These are phyloP conservation scores for Pseudoips prasinana DNA, from an alignment of 2,888 invertebrate genomes.

Conservation along the genomic window DNA sequence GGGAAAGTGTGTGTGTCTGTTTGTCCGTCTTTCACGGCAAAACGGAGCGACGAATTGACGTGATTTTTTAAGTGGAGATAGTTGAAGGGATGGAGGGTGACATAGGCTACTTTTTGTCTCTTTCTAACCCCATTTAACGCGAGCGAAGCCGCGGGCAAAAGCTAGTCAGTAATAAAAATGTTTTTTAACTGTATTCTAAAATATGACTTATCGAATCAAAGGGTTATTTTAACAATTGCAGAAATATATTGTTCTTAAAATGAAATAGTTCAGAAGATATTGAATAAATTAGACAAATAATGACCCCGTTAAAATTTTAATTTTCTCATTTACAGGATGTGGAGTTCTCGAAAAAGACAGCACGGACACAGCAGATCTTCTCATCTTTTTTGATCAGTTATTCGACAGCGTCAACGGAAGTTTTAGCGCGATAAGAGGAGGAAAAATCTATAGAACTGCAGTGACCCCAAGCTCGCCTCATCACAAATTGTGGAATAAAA, in stretches of 20 bases:
- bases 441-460: conserved; percentile 3
- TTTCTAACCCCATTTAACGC: no score
- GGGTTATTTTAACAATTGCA: neutral
- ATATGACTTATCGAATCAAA: no score
- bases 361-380: conserved; percentile 1
- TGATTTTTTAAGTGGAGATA: no score
- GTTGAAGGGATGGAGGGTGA: no score
- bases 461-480: conserved; percentile 3
- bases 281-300: conserved; percentile 2
- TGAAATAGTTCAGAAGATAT: conserved; percentile 1
- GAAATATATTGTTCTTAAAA: conserved; percentile 2
- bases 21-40: no score
- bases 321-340: neutral
- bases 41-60: no score
- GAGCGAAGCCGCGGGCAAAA: no score
- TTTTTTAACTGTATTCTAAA: no score
- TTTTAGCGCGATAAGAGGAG: neutral
- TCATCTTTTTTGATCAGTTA: conserved; percentile 2
- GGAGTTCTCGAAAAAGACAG: neutral
- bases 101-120: no score
- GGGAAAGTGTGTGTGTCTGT: no score
- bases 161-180: no score
- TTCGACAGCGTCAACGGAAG: conserved; percentile 3
- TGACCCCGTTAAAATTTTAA: conserved; percentile 1
- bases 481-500: conserved; percentile 1